Evolutionary conservation across 2,797 vertebrate genomes (phyloP).

Genomic region (Nyctalus aviator): DNA sequence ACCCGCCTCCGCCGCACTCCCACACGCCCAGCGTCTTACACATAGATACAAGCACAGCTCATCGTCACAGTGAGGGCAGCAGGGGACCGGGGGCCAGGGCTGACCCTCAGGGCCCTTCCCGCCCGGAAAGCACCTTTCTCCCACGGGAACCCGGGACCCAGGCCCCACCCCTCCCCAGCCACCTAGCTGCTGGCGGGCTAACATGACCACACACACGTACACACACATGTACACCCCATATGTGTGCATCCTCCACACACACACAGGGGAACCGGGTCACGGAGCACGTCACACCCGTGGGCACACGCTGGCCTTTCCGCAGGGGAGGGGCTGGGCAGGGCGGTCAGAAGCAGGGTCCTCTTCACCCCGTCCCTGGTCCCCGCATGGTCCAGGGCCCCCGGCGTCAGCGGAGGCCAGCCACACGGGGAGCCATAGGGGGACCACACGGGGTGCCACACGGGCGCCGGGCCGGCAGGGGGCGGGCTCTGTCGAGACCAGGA

Average conservation of each 20-base stretch:
- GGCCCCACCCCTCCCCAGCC: background rate
- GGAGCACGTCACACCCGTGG: background rate
- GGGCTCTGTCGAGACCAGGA: constrained; percentile 71
- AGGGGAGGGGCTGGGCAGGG: background rate
- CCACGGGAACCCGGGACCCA: background rate
- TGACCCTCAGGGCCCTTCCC: constrained; percentile 74
- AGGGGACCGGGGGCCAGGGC: constrained; percentile 87
- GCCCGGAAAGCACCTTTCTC: background rate
- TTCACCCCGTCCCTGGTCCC: background rate
- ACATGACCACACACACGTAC: accelerated
- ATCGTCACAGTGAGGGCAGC: constrained; percentile 87
- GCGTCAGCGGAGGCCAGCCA: background rate
- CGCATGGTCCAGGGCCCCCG: no score
- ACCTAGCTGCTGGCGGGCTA: background rate
- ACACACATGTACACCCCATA: no score
- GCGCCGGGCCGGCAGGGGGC: background rate
- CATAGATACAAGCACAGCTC: constrained; percentile 79
- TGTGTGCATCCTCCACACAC: background rate
- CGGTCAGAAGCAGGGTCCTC: background rate
- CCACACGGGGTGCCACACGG: no score
- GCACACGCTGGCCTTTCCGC: background rate
- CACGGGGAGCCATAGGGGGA: background rate
- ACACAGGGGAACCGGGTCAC: background rate
- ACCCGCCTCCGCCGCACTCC: constrained; percentile 84
- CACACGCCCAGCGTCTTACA: constrained; percentile 85